Evolutionary conservation across 2,888 invertebrate genomes (phyloP).

Genomic region (Heliconius aoede): DNA sequence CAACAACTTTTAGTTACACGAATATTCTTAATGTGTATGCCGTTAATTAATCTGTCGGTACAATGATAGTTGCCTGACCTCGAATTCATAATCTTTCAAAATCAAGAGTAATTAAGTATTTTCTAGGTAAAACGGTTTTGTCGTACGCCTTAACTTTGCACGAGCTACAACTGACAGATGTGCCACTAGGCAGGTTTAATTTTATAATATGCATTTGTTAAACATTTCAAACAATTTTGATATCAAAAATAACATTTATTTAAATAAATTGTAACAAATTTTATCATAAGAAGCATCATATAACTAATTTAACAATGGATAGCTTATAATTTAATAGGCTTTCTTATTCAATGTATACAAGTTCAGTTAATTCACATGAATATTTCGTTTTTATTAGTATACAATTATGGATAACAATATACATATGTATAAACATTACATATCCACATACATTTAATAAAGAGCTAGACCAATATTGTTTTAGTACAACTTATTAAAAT

Average conservation of each 20-base stretch:
- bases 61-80: too few relatives aligned
- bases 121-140: too few relatives aligned
- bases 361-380: constrained; percentile 14
- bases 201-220: too few relatives aligned
- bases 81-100: not conserved
- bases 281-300: constrained; percentile 35
- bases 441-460: not conserved
- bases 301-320: constrained; percentile 34
- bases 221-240: constrained; percentile 1
- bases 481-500: constrained; percentile 5
- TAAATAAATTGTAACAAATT: constrained; percentile 42
- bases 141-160: too few relatives aligned
- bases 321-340: constrained; percentile 25
- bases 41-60: not conserved
- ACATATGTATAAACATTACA: too few relatives aligned
- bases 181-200: not conserved
- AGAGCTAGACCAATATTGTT: not conserved
- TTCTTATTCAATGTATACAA: constrained; percentile 11
- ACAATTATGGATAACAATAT: not conserved
- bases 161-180: too few relatives aligned
- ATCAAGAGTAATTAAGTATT: not conserved
- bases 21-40: too few relatives aligned
- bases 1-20: too few relatives aligned
- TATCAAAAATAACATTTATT: constrained; percentile 38
- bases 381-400: constrained; percentile 17